Evolutionary conservation across 2,113 vertebrate genomes (phyloP).

Genomic region (Silurus asotus): DNA sequence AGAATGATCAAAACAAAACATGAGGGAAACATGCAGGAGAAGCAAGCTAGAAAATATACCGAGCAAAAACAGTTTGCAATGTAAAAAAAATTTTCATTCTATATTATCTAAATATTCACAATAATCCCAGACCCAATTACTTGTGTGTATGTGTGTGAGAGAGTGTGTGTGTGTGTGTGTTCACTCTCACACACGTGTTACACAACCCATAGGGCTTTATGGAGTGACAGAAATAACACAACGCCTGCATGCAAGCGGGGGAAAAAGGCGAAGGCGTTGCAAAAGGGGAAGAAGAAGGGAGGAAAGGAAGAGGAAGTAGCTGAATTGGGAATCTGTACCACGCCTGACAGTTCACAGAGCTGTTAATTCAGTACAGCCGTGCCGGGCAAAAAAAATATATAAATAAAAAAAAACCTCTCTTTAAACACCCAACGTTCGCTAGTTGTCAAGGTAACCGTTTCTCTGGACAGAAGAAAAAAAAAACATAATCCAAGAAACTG

Average conservation of each 20-base stretch:
- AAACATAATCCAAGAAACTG: constrained; percentile 63
- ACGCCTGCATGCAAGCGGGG: neutral
- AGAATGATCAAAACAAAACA: neutral
- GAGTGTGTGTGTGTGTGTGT: no score
- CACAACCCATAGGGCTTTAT: neutral
- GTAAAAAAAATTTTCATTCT: neutral
- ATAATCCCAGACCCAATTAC: neutral
- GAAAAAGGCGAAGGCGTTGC: neutral
- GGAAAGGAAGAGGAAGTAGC: constrained; percentile 24
- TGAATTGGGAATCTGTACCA: constrained; percentile 51
- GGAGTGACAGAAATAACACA: constrained; percentile 13
- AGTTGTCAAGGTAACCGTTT: constrained; percentile 79
- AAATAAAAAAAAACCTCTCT: constrained; percentile 29
- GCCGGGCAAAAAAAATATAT: constrained; percentile 58
- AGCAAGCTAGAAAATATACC: no score
- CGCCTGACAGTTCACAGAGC: constrained; percentile 69
- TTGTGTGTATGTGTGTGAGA: no score
- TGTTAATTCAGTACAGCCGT: constrained; percentile 68
- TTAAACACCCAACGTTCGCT: constrained; percentile 64
- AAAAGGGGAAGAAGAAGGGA: constrained; percentile 29
- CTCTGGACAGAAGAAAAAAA: constrained; percentile 52
- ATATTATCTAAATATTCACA: neutral
- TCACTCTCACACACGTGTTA: neutral
- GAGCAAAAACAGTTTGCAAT: neutral
- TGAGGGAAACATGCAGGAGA: neutral